Evolutionary conservation across 2,113 vertebrate genomes (phyloP), one percentile per base, ranked within the genome.

Genomic region (Saccopteryx bilineata): DNA sequence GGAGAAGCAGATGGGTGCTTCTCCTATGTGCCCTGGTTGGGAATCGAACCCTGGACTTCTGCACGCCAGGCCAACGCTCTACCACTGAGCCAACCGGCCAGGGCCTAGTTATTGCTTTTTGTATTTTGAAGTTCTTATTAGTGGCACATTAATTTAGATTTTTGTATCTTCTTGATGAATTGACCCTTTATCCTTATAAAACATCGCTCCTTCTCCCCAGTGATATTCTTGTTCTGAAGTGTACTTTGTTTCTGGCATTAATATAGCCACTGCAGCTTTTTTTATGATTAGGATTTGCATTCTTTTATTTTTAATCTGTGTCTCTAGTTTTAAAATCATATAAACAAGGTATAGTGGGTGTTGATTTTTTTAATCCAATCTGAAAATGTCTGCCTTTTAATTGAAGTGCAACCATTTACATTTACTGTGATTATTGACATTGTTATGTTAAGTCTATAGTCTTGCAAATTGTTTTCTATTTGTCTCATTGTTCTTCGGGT

Each of bases 401-500:
- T 69, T 89, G 10, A 31, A 24, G 26, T 68, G 19, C 48, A 39
- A 48, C 48, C 9, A 28, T 46, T 66, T 87, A 88, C 17, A 74
- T 84, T 95, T 63, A 74, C 68, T 92, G 23, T 81, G 46, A 69
- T 61, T 79, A 33, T 84, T 92, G 24, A 33, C 56, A 65, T 33
- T 33, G 17, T 56, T 83, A 18, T 92, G 24, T 79, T 80, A 79
- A 76, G 31, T 87, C 50, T 87, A 12, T 26, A 65, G 39, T 76
- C 26, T 91, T 87, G 17, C 31, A 66, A 72, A 18, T 52, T 79
- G 24, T 65, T 88, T 83, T 87, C 24, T 8, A 39, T 74, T 74
- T 72, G 14, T 83, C 33, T 19, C 1, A 23, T 5, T 87, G 9
- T 46, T 72, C 13, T 88, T 94, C 63, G 4, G 61, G 85, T 89